Conservation (phyloP, 2,888 invertebrate genomes). For the Leptothorax acervorum region DNA sequence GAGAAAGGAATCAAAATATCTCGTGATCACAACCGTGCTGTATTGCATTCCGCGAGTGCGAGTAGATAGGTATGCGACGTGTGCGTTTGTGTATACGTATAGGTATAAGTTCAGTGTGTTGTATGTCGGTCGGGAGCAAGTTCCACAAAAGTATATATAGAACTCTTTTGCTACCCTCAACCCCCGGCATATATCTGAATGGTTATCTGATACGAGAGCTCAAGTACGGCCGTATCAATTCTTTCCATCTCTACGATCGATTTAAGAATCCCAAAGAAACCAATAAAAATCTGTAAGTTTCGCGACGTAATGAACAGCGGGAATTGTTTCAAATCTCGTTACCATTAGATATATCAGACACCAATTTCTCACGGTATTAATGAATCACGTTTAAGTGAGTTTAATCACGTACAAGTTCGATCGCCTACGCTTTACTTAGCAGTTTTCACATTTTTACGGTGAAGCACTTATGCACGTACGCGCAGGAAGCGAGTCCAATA, state of each 20-base stretch:
- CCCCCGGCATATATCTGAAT: constrained; percentile 75
- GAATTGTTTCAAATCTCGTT: constrained; percentile 35
- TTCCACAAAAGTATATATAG: constrained; percentile 75
- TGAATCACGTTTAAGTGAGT: constrained; percentile 15
- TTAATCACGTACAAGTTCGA: neutral
- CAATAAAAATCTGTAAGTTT: constrained; percentile 60
- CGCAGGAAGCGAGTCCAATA: neutral
- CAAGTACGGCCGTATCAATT: constrained; percentile 76
- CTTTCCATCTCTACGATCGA: constrained; percentile 79
- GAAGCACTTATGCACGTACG: neutral
- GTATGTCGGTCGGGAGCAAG: constrained; percentile 68
- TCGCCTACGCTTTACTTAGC: neutral
- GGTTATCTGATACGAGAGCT: constrained; percentile 79
- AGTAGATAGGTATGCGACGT: constrained; percentile 27
- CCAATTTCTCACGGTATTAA: neutral
- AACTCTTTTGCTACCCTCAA: constrained; percentile 71
- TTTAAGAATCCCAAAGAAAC: constrained; percentile 75
- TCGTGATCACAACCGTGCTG: constrained; percentile 64
- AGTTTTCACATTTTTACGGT: neutral
- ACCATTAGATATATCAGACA: neutral
- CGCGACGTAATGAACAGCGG: constrained; percentile 65
- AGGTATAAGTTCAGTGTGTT: constrained; percentile 58
- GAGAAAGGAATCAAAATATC: constrained; percentile 49
- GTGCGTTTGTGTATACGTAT: neutral
- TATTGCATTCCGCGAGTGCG: constrained; percentile 73